phyloP scores from a whole-genome alignment of 2,888 invertebrate species.

The Cheilosia pagana region DNA sequence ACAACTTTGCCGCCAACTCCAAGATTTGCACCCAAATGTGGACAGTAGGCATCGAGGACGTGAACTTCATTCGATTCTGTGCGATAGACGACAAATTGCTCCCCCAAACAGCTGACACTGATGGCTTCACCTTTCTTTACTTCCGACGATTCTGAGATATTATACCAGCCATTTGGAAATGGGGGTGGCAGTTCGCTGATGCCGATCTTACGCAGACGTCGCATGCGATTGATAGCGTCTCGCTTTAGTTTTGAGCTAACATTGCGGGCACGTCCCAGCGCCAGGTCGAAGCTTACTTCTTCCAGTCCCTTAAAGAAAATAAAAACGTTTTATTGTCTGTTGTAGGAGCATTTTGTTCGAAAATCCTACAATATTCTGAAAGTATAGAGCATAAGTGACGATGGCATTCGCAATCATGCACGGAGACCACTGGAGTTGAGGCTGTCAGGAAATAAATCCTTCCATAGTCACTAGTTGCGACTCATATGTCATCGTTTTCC shows the following conservation, averaged over 20 bases:
- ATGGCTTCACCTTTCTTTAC: slow-evolving; percentile 85
- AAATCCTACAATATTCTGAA: too few species aligned
- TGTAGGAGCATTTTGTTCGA: too few species aligned
- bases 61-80: slow-evolving; percentile 86
- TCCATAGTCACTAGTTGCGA: too few species aligned
- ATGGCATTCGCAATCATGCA: too few species aligned
- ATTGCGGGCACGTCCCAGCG: slow-evolving; percentile 50
- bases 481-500: too few species aligned
- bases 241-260: slow-evolving; percentile 75
- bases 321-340: not conserved
- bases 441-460: too few species aligned
- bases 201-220: slow-evolving; percentile 86
- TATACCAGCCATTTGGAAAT: slow-evolving; percentile 96
- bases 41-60: slow-evolving; percentile 93
- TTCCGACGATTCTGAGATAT: slow-evolving; percentile 88
- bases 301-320: slow-evolving; percentile 75
- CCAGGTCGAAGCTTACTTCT: slow-evolving; percentile 76
- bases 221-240: slow-evolving; percentile 83
- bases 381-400: too few species aligned
- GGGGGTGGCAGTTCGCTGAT: slow-evolving; percentile 88
- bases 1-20: slow-evolving; percentile 90
- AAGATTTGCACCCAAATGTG: slow-evolving; percentile 95
- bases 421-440: too few species aligned
- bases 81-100: slow-evolving; percentile 89
- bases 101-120: slow-evolving; percentile 88